These are phyloP conservation scores for Urocynchramus pylzowi DNA, from an alignment of 2,113 vertebrate genomes.

Conservation along the genomic window DNA sequence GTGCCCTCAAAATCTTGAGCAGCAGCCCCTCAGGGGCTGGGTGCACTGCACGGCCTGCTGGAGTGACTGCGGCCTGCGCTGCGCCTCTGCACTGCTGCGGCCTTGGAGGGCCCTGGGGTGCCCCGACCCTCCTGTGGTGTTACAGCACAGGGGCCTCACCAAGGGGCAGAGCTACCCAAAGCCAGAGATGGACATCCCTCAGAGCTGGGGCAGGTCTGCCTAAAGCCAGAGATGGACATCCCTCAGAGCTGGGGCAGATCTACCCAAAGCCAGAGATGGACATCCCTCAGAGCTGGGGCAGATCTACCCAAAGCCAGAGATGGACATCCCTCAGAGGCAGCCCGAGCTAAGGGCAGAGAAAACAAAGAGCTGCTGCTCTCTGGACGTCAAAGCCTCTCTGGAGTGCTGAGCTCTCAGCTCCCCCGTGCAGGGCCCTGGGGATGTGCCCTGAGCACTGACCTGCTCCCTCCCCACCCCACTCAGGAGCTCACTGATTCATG, in stretches of 20 bases:
- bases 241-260: fast-evolving
- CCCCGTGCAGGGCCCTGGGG: fast-evolving
- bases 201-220: neutral
- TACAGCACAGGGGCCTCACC: fast-evolving
- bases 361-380: neutral
- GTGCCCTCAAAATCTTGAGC: neutral
- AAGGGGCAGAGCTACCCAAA: neutral
- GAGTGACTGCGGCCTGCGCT: neutral
- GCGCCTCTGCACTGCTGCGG: neutral
- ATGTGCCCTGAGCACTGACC: neutral
- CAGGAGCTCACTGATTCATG: neutral
- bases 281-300: neutral
- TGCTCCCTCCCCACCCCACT: neutral
- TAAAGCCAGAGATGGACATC: neutral
- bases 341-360: neutral
- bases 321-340: neutral
- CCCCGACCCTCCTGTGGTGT: fast-evolving
- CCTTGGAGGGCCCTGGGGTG: neutral
- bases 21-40: fast-evolving
- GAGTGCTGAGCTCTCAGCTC: neutral
- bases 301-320: neutral
- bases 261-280: neutral
- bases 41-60: neutral
- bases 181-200: neutral
- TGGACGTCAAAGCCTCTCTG: neutral